Conservation (phyloP, 2,888 invertebrate species). For the Euspilapteryx auroguttella region DNA sequence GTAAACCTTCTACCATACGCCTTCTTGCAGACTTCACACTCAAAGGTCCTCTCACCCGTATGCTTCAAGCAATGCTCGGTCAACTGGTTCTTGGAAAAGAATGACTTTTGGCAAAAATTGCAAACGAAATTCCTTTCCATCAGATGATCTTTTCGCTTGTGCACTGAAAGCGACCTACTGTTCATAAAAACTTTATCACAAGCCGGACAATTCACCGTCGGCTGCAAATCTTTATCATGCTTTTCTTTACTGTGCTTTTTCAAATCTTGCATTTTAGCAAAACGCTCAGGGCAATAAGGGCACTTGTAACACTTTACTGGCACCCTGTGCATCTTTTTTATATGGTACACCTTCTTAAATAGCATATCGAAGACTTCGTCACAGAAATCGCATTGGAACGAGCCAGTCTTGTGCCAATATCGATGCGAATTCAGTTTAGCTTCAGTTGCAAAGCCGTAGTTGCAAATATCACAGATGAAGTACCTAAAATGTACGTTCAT, state of each 20-base stretch:
- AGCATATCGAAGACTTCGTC: slow-evolving; percentile 4
- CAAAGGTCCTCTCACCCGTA: slow-evolving; percentile 19
- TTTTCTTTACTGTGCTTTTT: slow-evolving; percentile 21
- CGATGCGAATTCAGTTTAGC: neutral
- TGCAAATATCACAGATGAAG: slow-evolving; percentile 9
- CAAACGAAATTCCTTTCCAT: slow-evolving; percentile 46
- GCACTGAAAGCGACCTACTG: slow-evolving; percentile 34
- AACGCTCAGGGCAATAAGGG: slow-evolving; percentile 41
- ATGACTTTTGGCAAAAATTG: slow-evolving; percentile 44
- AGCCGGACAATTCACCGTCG: slow-evolving; percentile 3
- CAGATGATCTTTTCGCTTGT: slow-evolving; percentile 41
- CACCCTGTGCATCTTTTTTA: neutral
- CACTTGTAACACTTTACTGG: slow-evolving; percentile 13
- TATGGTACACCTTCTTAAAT: neutral
- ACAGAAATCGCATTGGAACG: slow-evolving; percentile 4
- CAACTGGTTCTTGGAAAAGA: no score
- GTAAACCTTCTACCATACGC: slow-evolving; percentile 12
- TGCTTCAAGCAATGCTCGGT: no score
- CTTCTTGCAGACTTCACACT: slow-evolving; percentile 26
- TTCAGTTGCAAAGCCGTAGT: no score
- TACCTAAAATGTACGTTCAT: slow-evolving; percentile 3
- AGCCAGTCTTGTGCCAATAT: neutral
- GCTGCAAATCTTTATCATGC: slow-evolving; percentile 6
- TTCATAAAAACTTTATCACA: slow-evolving; percentile 13
- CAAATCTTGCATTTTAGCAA: slow-evolving; percentile 24